Conservation (phyloP, 2,888 invertebrate genomes). For the Pheosia tremula region DNA sequence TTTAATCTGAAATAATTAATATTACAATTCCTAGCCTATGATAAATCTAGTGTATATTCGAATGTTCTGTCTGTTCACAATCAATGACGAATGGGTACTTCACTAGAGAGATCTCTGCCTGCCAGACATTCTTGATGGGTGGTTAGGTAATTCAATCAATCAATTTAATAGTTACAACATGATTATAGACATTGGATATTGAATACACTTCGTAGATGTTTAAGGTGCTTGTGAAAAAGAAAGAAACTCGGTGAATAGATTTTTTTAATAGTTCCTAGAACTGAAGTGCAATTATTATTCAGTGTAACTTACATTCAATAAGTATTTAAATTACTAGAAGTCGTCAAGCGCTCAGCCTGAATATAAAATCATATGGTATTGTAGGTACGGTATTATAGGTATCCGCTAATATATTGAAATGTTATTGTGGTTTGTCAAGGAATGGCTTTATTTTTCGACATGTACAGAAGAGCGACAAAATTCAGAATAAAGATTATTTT, state of each 20-base stretch:
- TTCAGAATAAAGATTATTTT: no score
- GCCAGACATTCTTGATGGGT: conserved; percentile 14
- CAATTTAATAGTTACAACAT: conserved; percentile 35
- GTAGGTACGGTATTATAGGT: no score
- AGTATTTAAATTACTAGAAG: no score
- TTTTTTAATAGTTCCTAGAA: not conserved
- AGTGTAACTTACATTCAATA: no score
- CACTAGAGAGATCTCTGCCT: not conserved
- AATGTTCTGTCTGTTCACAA: not conserved
- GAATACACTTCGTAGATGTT: conserved; percentile 10
- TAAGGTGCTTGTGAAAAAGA: conserved; percentile 13
- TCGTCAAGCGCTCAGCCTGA: no score
- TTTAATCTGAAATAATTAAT: conserved; percentile 3
- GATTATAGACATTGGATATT: conserved; percentile 19
- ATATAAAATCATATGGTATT: no score
- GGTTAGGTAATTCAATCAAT: conserved; percentile 39
- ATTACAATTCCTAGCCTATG: conserved; percentile 4
- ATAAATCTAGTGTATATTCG: conserved; percentile 10
- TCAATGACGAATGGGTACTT: conserved; percentile 1
- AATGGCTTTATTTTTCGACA: no score
- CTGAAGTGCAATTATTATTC: not conserved
- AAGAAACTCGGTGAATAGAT: not conserved
- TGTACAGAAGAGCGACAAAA: no score
- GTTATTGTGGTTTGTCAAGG: no score
- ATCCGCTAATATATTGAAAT: no score